These are phyloP conservation scores for Bruchidius siliquastri DNA, from an alignment of 2,888 invertebrate species.

Conservation along the genomic window DNA sequence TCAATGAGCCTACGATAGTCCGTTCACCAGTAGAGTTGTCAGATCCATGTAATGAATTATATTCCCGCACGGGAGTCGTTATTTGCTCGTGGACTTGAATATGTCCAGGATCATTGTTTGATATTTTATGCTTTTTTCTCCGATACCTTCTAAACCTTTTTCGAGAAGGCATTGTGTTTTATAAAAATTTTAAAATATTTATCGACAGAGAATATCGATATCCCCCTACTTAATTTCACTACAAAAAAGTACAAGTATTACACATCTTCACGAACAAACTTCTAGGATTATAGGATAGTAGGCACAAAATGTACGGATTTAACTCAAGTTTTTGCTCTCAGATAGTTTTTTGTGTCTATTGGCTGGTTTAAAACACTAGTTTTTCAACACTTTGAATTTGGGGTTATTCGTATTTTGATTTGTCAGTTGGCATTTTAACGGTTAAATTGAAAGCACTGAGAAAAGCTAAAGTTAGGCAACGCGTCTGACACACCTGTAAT, in stretches of 20 bases:
- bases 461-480: background rate
- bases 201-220: background rate
- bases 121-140: background rate
- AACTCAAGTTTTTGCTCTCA: background rate
- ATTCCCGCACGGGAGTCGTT: background rate
- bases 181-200: background rate
- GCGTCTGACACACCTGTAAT: background rate
- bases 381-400: background rate
- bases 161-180: background rate
- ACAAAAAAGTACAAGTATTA: background rate
- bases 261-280: background rate
- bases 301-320: background rate
- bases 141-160: background rate
- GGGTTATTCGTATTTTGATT: background rate
- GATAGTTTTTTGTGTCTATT: background rate
- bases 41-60: background rate
- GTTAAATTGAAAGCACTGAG: constrained; percentile 5
- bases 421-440: background rate
- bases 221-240: background rate
- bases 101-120: background rate
- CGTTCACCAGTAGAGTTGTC: background rate
- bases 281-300: too few relatives aligned
- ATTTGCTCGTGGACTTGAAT: background rate
- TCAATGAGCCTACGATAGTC: background rate
- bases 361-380: background rate